A percentile compares a stretch with the other conserved stretches of the same genome.
These are phyloP conservation scores for Pangasius krempfi DNA, from an alignment of 2,797 vertebrate species.

Conservation along the genomic window DNA sequence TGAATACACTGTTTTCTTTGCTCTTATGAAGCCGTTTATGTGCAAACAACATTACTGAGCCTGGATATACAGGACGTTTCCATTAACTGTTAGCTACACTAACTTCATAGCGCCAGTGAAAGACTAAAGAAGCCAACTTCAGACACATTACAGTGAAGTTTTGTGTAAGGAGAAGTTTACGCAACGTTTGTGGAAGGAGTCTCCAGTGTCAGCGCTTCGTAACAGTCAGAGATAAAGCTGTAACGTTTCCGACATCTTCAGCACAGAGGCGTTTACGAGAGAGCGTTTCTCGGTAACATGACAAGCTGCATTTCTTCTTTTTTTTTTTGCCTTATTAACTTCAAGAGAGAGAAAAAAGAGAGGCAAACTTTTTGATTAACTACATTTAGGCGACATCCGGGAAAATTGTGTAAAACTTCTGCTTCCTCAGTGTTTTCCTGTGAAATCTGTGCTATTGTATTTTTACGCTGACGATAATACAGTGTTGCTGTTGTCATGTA, in stretches of 20 bases:
- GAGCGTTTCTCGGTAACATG: neutral
- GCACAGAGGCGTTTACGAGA: neutral
- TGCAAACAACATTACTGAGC: neutral
- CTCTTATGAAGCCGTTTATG: neutral
- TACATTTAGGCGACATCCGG: neutral
- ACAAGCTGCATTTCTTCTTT: neutral
- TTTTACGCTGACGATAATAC: neutral
- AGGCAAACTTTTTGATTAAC: neutral
- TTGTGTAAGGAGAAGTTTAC: neutral
- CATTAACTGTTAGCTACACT: neutral
- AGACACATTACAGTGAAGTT: neutral
- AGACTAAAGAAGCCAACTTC: neutral
- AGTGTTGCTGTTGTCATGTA: slow-evolving; percentile 46
- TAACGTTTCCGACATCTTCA: neutral
- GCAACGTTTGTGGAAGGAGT: neutral
- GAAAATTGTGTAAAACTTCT: neutral
- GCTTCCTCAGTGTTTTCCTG: neutral
- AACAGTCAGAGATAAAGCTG: neutral
- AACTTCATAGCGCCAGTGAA: neutral
- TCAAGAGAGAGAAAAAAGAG: neutral
- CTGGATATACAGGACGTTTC: neutral
- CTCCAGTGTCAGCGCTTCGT: neutral
- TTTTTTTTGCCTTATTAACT: too few species aligned
- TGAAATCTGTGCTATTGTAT: neutral
- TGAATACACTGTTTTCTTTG: neutral